These are phyloP conservation scores for Harpegnathos saltator DNA, from an alignment of 1,140 invertebrate species.

Conservation along the genomic window DNA sequence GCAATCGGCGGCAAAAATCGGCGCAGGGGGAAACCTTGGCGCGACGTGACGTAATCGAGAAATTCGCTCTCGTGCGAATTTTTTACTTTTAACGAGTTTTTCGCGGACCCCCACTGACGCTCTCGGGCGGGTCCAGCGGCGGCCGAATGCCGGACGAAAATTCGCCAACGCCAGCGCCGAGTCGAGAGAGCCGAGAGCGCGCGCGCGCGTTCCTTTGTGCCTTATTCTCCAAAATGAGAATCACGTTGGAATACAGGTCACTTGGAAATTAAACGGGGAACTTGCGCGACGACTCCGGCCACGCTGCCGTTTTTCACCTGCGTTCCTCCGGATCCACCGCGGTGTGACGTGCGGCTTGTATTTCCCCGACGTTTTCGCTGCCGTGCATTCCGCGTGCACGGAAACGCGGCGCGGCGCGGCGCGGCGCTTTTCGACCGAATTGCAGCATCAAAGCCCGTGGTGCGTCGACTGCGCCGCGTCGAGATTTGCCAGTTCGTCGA, in stretches of 20 bases:
- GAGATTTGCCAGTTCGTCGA: slow-evolving; percentile 30
- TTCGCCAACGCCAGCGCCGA: no score
- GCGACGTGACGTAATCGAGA: no score
- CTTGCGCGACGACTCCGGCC: not conserved
- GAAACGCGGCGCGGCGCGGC: slow-evolving; percentile 7
- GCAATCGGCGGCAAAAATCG: no score
- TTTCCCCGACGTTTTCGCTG: slow-evolving; percentile 40
- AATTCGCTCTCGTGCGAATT: not conserved
- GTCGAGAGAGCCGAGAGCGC: no score
- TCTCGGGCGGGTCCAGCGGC: no score
- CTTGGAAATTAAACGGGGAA: slow-evolving; percentile 32
- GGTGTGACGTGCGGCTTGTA: slow-evolving; percentile 20
- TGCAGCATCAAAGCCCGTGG: slow-evolving; percentile 41
- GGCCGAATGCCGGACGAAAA: no score
- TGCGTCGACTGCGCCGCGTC: slow-evolving; percentile 21
- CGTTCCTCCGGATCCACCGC: slow-evolving; percentile 26
- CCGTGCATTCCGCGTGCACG: slow-evolving; percentile 40
- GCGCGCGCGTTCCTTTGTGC: slow-evolving; percentile 13
- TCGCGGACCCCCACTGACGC: no score
- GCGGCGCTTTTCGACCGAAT: slow-evolving; percentile 46
- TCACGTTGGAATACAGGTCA: slow-evolving; percentile 15
- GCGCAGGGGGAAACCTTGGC: no score
- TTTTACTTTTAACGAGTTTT: slow-evolving; percentile 23
- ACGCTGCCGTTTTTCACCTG: slow-evolving; percentile 28
- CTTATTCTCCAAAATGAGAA: slow-evolving; percentile 28